These are phyloP conservation scores for Drosophila percnosoma DNA, from an alignment of 2,888 invertebrate genomes.

Conservation along the genomic window DNA sequence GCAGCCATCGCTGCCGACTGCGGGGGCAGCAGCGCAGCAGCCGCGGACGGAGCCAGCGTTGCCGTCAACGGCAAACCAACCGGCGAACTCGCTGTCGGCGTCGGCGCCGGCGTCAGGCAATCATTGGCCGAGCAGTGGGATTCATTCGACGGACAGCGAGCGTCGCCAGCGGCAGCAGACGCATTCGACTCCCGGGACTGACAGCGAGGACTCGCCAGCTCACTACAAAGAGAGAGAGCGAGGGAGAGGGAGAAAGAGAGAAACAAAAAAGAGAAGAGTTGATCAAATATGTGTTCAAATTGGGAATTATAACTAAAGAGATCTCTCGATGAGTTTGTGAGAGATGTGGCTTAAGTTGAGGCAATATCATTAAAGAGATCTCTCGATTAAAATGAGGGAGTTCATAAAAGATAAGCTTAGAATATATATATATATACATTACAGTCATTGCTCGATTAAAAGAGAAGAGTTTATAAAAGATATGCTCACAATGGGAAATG, in stretches of 20 bases:
- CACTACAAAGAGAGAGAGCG: constrained; percentile 86
- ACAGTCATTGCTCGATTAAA: background rate
- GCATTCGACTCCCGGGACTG: constrained; percentile 91
- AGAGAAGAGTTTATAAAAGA: background rate
- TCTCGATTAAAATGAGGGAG: background rate
- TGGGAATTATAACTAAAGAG: background rate
- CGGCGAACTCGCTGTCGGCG: constrained; percentile 81
- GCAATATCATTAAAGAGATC: background rate
- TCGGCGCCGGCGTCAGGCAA: constrained; percentile 85
- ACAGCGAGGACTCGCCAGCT: constrained; percentile 91
- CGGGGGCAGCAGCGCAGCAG: constrained; percentile 89
- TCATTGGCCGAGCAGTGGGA: constrained; percentile 90
- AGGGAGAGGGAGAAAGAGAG: constrained; percentile 75
- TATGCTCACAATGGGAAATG: background rate
- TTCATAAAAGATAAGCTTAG: background rate
- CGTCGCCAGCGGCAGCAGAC: constrained; percentile 87
- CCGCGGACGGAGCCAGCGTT: constrained; percentile 88
- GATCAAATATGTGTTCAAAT: background rate
- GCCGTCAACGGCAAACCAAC: constrained; percentile 89
- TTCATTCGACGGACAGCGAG: constrained; percentile 91
- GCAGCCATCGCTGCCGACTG: constrained; percentile 94
- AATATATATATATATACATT: background rate
- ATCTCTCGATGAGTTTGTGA: background rate
- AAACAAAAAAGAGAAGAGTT: background rate
- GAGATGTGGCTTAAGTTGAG: too few species aligned